These are phyloP conservation scores for Drosophila silvestris DNA, from an alignment of 2,888 invertebrate species.

Conservation along the genomic window DNA sequence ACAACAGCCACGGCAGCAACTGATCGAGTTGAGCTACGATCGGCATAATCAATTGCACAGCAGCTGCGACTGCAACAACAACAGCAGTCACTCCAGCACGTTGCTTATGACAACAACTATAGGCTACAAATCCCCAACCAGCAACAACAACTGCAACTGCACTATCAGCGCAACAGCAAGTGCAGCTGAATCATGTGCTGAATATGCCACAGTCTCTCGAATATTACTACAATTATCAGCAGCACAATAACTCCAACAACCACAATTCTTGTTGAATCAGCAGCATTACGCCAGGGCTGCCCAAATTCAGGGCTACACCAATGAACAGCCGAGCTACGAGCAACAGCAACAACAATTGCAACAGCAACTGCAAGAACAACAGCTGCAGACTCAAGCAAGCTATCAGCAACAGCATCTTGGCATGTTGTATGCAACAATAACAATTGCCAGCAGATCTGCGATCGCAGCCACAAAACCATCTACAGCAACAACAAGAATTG, in stretches of 20 bases:
- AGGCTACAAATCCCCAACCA: no score
- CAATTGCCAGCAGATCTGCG: not conserved
- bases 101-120: no score
- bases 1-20: not conserved
- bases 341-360: not conserved
- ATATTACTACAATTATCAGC: no score
- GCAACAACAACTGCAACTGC: not conserved
- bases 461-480: not conserved
- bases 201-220: no score
- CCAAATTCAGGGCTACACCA: not conserved
- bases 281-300: not conserved
- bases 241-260: not conserved
- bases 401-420: not conserved
- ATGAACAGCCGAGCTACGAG: not conserved
- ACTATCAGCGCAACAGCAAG: not conserved
- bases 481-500: not conserved
- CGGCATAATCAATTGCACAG: no score
- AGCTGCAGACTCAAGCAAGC: not conserved
- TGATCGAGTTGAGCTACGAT: no score
- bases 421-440: not conserved
- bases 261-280: not conserved
- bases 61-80: not conserved
- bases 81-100: no score
- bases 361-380: not conserved
- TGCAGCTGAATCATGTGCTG: not conserved